phyloP scores from a whole-genome alignment of 2,888 invertebrate species.

The Sminthurides aquaticus region DNA sequence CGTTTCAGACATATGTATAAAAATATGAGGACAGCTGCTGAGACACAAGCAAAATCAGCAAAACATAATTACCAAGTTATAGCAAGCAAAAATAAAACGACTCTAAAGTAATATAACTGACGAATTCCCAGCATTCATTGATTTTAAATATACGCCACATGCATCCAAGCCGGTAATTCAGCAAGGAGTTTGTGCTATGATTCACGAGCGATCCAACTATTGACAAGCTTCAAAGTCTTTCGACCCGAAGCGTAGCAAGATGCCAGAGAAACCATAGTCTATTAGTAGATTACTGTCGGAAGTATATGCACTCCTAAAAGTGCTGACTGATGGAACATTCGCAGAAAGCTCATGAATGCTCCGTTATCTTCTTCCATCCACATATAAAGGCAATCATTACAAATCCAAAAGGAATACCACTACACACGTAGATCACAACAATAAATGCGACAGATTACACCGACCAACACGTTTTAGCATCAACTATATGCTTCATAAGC shows the following conservation, averaged over 20 bases:
- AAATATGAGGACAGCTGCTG: too few species aligned
- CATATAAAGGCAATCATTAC: too few species aligned
- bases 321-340: neutral
- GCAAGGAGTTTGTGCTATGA: neutral
- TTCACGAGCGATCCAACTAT: constrained; percentile 8
- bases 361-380: neutral
- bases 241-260: neutral
- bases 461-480: too few species aligned
- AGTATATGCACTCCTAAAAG: neutral
- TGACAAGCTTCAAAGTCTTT: neutral
- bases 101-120: too few species aligned
- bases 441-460: too few species aligned
- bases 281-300: constrained; percentile 5
- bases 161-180: neutral
- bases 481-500: too few species aligned
- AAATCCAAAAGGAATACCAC: too few species aligned
- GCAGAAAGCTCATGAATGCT: neutral
- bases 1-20: too few species aligned
- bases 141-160: too few species aligned
- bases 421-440: too few species aligned
- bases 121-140: too few species aligned
- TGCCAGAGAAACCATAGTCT: constrained; percentile 6
- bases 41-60: too few species aligned
- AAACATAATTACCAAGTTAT: neutral
- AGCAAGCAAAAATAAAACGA: neutral